Evolutionary conservation across 2,113 vertebrate species (phyloP).

Genomic region (Sylvilagus bachmani): DNA sequence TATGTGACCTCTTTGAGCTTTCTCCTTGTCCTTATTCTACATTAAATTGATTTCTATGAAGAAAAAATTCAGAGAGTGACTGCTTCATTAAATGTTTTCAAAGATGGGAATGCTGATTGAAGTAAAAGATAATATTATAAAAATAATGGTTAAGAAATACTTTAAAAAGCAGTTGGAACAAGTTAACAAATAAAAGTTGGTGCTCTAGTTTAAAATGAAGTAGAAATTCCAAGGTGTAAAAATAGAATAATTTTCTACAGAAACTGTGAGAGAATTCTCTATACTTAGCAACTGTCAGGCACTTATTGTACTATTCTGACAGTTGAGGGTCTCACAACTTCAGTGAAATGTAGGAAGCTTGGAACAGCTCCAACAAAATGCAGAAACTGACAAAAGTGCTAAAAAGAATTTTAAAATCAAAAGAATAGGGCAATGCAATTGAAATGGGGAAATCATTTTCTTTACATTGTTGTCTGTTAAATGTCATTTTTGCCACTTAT

Average conservation of each 20-base stretch:
- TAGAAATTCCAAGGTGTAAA: background rate
- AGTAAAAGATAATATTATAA: background rate
- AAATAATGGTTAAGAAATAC: constrained; percentile 4
- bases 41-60: background rate
- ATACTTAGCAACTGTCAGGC: constrained; percentile 23
- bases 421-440: background rate
- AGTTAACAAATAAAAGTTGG: background rate
- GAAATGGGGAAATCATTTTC: constrained; percentile 18
- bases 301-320: constrained; percentile 22
- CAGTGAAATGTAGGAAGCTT: constrained; percentile 21
- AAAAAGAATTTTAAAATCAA: background rate
- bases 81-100: constrained; percentile 7
- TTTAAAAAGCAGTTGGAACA: constrained; percentile 23
- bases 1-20: background rate
- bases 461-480: background rate
- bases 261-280: constrained; percentile 19
- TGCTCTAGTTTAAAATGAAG: constrained; percentile 7
- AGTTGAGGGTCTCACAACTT: constrained; percentile 6
- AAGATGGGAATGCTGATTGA: background rate
- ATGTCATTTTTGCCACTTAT: background rate
- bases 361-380: constrained; percentile 34
- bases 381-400: background rate
- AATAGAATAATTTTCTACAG: background rate
- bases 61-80: background rate
- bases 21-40: background rate